phyloP scores from a whole-genome alignment of 2,888 invertebrate genomes.

The Ornithoptera alexandrae region DNA sequence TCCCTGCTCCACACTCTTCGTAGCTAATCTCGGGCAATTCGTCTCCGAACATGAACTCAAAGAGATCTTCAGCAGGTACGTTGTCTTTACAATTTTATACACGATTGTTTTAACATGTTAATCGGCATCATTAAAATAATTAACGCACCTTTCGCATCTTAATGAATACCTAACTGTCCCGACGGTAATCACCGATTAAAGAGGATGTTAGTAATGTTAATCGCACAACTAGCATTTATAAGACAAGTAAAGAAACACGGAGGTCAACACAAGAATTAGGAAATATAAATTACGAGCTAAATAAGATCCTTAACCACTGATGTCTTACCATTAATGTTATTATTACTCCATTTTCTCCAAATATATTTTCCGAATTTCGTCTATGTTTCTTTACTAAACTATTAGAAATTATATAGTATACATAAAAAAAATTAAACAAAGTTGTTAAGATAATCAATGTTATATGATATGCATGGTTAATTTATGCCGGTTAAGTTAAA shows the following conservation, averaged over 20 bases:
- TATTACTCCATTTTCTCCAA: background rate
- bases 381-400: background rate
- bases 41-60: conserved; percentile 99
- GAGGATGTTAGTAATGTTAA: background rate
- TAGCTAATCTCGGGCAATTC: conserved; percentile 98
- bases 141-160: background rate
- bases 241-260: background rate
- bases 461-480: conserved; percentile 24
- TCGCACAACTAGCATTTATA: background rate
- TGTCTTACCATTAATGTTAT: background rate
- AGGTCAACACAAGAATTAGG: background rate
- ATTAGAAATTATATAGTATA: background rate
- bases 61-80: conserved; percentile 97
- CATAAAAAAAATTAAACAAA: background rate
- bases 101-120: no score
- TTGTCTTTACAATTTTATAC: background rate
- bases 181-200: background rate
- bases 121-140: background rate
- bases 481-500: conserved; percentile 3
- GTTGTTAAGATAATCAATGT: background rate
- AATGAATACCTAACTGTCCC: background rate
- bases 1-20: conserved; percentile 98
- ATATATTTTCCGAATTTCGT: background rate
- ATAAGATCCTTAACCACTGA: no score
- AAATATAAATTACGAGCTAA: no score